Evolutionary conservation across 1,140 invertebrate genomes (phyloP), one percentile per base, ranked within the genome.

Genomic region (Arion vulgaris): DNA sequence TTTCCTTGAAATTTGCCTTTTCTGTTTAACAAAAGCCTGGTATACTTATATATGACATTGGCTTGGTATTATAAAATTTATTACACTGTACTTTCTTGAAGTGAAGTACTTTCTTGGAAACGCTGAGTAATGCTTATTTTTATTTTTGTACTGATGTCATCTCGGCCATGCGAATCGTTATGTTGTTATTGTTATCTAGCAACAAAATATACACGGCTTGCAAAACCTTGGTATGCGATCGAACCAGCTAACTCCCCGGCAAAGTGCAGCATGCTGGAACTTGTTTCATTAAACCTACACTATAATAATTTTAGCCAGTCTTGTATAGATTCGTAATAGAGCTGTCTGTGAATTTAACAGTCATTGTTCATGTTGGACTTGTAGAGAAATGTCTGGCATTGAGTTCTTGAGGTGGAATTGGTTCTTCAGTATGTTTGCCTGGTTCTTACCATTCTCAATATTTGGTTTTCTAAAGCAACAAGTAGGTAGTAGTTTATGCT

Each of bases 141-240:
- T n/a, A n/a, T n/a, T n/a, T n/a, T n/a, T n/a, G n/a, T 45, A 45
- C 5, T 45, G 5, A 15, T 45, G 41, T 74, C 5, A 15, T n/a
- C 1, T 1, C 15, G 38, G 72, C 72, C 32, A 32, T 41, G n/a
- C 23, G 23, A 17, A 32, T 51, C 32, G 72, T 51, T 41, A 1
- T n/a, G n/a, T n/a, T n/a, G n/a, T n/a, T n/a, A n/a, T n/a, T 28
- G 72, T 74, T 38, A 39, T 72, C 71, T 74, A 74, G 72, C 72
- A 74, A 74, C 72, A 74, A 74, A 38, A 74, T 39, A 74, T 39
- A 74, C 38, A 41, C 39, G 53, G 19, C 19, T 1, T 11, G 26
- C 53, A 57, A n/a, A 57, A 9, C 9, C 15, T 57, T 15, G 53
- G 26, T 45, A 19, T 41, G 38, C 38, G 72, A 74, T 74, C 72